Percentiles rank a stretch among this genome's conserved stretches.
Evolutionary conservation across 2,888 invertebrate species (phyloP).

Genomic region (Drosophila vallismaia): DNA sequence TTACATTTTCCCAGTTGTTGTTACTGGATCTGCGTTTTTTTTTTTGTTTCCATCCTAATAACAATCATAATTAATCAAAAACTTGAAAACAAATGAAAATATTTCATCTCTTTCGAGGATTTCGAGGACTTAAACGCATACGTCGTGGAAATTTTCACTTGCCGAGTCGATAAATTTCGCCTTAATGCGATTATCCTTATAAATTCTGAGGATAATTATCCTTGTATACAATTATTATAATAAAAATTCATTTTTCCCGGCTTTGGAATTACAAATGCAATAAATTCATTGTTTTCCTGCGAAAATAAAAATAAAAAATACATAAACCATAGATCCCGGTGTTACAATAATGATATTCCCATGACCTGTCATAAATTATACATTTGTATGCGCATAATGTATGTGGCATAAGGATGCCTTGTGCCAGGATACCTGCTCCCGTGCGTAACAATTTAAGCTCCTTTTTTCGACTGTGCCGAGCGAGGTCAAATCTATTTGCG

Average conservation of each 20-base stretch:
- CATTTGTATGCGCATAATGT: slow-evolving; percentile 22
- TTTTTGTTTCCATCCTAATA: slow-evolving; percentile 61
- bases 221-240: neutral
- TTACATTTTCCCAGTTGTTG: slow-evolving; percentile 57
- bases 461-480: slow-evolving; percentile 19
- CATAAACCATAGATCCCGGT: slow-evolving; percentile 19
- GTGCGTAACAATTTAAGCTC: slow-evolving; percentile 19
- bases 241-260: neutral
- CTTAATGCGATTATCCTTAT: neutral
- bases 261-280: slow-evolving; percentile 48
- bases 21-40: slow-evolving; percentile 9
- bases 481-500: slow-evolving; percentile 39
- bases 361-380: slow-evolving; percentile 25
- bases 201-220: neutral
- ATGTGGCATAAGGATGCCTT: slow-evolving; percentile 25
- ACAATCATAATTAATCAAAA: slow-evolving; percentile 73
- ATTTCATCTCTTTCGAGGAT: neutral
- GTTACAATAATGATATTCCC: slow-evolving; percentile 51
- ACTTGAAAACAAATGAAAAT: slow-evolving; percentile 9
- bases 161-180: neutral
- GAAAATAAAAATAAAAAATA: too few species aligned
- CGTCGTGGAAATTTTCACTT: neutral
- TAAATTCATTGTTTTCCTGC: slow-evolving; percentile 34
- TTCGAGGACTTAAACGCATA: neutral
- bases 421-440: neutral